Evolutionary conservation across 2,113 vertebrate species (phyloP), one percentile per base, ranked within the genome.

Genomic region (Clarias gariepinus): DNA sequence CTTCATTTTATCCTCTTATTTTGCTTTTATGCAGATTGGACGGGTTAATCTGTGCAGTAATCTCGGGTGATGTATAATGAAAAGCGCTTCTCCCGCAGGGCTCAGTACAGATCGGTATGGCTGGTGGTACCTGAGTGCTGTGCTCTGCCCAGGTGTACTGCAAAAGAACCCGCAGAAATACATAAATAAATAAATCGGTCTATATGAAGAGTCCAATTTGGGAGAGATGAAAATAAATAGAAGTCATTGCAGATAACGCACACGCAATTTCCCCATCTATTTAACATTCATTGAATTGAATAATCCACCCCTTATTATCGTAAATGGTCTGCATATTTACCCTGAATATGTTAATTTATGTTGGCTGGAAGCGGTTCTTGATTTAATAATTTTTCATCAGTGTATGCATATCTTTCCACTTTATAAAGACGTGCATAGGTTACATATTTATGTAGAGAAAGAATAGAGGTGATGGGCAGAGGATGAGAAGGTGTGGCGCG

Each of bases 251-350:
- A 97, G 98, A 99, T 99, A 99, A 99, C 97, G 91, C 92, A 93
- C 78, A 93, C 82, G 89, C 95, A 93, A 95, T 96, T 96, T 94
- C 94, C 92, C 93, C 96, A 92, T 96, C 98, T 99, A 97, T 98
- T 99, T 99, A 99, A 99, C 98, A 99, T 99, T 99, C 98, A 99
- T 99, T 99, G 98, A 96, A 99, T 97, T 97, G 97, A 98, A 99
- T 99, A 98, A 99, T 99, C 97, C 97, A 95, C 69, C 81, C 95
- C 95, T 98, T 97, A 99, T 99, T 99, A 99, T 99, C 98, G 97
- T 97, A 96, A 98, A 98, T 98, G 96, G 96, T 95, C 96, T 97
- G 96, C 96, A 97, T 97, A 98, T 99, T 98, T 99, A 97, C 97
- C 96, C 97, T 97, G 96, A 98, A 98, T 98, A 99, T 99, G 98